Percentiles rank a stretch among this genome's conserved stretches.
Evolutionary conservation across 1,140 invertebrate genomes (phyloP).

Genomic region (Lepidostoma basale): DNA sequence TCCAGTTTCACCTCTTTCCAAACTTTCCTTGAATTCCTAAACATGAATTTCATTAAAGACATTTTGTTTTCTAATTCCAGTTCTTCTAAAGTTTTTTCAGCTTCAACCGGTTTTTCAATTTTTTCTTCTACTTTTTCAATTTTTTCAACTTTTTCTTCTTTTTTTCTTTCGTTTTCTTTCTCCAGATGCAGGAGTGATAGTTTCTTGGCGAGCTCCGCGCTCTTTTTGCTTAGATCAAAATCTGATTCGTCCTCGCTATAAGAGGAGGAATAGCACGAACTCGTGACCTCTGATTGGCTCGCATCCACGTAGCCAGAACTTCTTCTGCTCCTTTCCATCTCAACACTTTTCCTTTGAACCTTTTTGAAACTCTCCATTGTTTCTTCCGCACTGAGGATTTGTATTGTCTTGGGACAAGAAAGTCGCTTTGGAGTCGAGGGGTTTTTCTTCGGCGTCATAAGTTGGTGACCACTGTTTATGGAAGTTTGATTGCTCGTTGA

Average conservation of each 20-base stretch:
- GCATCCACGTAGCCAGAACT: conserved; percentile 59
- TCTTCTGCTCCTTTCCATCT: conserved; percentile 48
- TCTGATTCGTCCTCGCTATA: conserved; percentile 61
- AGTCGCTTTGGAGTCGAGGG: conserved; percentile 53
- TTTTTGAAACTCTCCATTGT: conserved; percentile 58
- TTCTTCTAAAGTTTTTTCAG: not conserved
- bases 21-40: conserved; percentile 52
- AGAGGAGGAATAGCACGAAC: conserved; percentile 59
- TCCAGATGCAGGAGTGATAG: conserved; percentile 51
- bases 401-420: conserved; percentile 60
- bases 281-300: conserved; percentile 60
- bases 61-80: conserved; percentile 27
- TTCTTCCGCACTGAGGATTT: conserved; percentile 61
- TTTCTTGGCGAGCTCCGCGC: conserved; percentile 56
- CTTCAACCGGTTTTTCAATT: not conserved
- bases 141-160: conserved; percentile 11
- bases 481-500: conserved; percentile 51
- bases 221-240: conserved; percentile 57
- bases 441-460: conserved; percentile 58
- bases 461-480: conserved; percentile 48
- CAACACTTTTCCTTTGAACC: conserved; percentile 50
- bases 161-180: conserved; percentile 43
- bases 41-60: conserved; percentile 39
- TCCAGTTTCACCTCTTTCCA: conserved; percentile 67
- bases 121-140: not conserved